These are phyloP conservation scores for Lydus trimaculatus DNA, from an alignment of 2,888 invertebrate genomes.

Conservation along the genomic window DNA sequence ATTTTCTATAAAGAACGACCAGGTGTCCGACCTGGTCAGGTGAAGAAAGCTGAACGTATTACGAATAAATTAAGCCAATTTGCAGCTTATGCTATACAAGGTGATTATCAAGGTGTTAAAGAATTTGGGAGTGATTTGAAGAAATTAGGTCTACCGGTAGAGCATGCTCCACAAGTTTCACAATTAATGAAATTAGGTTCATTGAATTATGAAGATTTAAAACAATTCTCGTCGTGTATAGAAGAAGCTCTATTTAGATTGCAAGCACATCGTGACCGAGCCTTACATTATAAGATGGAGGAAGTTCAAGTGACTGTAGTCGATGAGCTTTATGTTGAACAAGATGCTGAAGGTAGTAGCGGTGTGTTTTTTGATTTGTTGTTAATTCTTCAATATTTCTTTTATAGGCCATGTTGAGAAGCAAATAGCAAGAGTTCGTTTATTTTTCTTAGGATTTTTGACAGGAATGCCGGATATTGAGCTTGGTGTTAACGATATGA, in stretches of 20 bases:
- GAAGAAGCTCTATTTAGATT: slow-evolving; percentile 93
- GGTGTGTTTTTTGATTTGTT: slow-evolving; percentile 7
- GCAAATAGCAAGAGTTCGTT: slow-evolving; percentile 92
- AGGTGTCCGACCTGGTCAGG: slow-evolving; percentile 93
- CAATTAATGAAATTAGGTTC: slow-evolving; percentile 97
- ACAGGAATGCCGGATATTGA: slow-evolving; percentile 97
- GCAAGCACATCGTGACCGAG: slow-evolving; percentile 85
- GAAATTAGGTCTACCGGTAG: slow-evolving; percentile 93
- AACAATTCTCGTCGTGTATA: slow-evolving; percentile 87
- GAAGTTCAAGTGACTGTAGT: slow-evolving; percentile 94
- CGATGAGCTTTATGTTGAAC: slow-evolving; percentile 92
- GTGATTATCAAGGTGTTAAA: slow-evolving; percentile 89
- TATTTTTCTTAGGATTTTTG: slow-evolving; percentile 96
- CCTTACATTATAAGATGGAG: slow-evolving; percentile 93
- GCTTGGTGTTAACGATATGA: slow-evolving; percentile 95
- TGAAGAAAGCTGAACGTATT: slow-evolving; percentile 90
- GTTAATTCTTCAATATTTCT: slow-evolving; percentile 6
- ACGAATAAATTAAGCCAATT: slow-evolving; percentile 92
- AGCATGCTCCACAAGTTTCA: slow-evolving; percentile 96
- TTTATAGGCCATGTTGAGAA: slow-evolving; percentile 70
- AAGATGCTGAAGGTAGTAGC: slow-evolving; percentile 75
- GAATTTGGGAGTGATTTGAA: slow-evolving; percentile 92
- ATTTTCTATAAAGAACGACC: slow-evolving; percentile 98
- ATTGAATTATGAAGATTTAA: slow-evolving; percentile 86
- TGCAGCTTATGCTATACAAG: slow-evolving; percentile 92